Conservation (phyloP, 2,797 vertebrate species). For the Lithobates sylvaticus region DNA sequence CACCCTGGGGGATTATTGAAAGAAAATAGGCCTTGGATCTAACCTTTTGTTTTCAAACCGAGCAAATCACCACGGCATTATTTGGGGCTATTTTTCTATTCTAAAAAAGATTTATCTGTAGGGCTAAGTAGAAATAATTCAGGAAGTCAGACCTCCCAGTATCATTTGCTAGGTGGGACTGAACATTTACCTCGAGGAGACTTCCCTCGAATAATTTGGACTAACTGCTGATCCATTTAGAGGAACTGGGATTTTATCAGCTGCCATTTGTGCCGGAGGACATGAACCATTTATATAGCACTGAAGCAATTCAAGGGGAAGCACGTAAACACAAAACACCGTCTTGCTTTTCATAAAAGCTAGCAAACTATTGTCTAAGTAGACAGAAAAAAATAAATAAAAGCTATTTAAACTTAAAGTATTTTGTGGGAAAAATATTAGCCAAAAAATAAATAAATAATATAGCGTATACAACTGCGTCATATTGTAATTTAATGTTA, state of each 20-base stretch:
- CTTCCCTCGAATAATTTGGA: slow-evolving; percentile 24
- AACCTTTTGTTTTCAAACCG: slow-evolving; percentile 65
- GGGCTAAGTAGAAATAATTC: slow-evolving; percentile 55
- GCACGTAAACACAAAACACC: too few species aligned
- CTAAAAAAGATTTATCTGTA: slow-evolving; percentile 64
- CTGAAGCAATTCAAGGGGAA: too few species aligned
- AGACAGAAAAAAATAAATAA: too few species aligned
- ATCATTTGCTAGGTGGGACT: slow-evolving; percentile 40
- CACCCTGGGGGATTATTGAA: slow-evolving; percentile 79
- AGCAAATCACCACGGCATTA: slow-evolving; percentile 64
- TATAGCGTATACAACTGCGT: too few species aligned
- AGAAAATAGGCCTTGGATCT: slow-evolving; percentile 76
- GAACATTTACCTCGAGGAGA: slow-evolving; percentile 6
- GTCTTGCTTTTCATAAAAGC: too few species aligned
- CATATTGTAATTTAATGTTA: too few species aligned
- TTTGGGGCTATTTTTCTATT: slow-evolving; percentile 63
- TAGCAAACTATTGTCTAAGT: too few species aligned
- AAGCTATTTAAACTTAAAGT: too few species aligned
- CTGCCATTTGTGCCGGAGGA: neutral
- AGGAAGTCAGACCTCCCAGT: slow-evolving; percentile 28
- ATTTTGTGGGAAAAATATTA: too few species aligned
- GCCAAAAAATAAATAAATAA: too few species aligned
- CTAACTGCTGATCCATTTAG: slow-evolving; percentile 1
- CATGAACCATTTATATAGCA: neutral
- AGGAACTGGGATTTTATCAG: neutral